Conservation (phyloP, 2,888 invertebrate species). For the Leptopilina drosophilae region DNA sequence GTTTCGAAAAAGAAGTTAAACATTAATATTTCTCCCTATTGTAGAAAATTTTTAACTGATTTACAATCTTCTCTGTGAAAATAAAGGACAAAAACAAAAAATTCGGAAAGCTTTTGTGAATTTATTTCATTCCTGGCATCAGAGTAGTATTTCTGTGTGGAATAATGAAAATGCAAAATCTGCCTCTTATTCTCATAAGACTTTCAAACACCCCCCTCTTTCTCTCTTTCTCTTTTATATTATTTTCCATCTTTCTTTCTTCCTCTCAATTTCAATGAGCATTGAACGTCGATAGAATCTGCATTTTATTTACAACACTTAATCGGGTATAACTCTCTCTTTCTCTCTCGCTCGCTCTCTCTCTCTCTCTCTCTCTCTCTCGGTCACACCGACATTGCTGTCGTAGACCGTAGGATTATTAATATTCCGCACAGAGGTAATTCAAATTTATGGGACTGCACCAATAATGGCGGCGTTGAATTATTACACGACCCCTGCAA, state of each 20-base stretch:
- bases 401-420: constrained; percentile 55
- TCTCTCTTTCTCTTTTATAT: not conserved
- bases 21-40: too few relatives aligned
- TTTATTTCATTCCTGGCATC: constrained; percentile 3
- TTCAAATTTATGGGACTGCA: constrained; percentile 63
- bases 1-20: not conserved
- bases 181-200: constrained; percentile 12
- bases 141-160: not conserved
- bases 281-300: constrained; percentile 52
- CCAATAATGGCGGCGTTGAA: constrained; percentile 61
- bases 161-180: constrained; percentile 29
- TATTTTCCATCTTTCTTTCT: too few relatives aligned
- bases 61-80: too few relatives aligned
- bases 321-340: constrained; percentile 43
- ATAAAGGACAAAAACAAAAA: not conserved
- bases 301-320: constrained; percentile 56
- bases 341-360: constrained; percentile 28
- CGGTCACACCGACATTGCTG: constrained; percentile 53
- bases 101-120: not conserved
- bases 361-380: not conserved
- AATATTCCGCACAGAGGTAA: constrained; percentile 59
- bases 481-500: constrained; percentile 56
- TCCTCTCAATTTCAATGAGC: constrained; percentile 41
- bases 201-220: too few relatives aligned
- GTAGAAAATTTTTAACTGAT: too few relatives aligned